These are phyloP conservation scores for zebrafish (Danio rerio) DNA, from an alignment of 2,113 vertebrate species.

Conservation along the genomic window GRCz12tu NC_133179.1:13953501-13954000, in stretches of 20 bases:
- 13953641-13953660: not conserved
- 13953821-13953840: conserved; percentile 45
- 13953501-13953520: too few species aligned
- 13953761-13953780: conserved; percentile 47
- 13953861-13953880: conserved; percentile 26
- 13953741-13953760: conserved; percentile 54
- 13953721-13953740: conserved; percentile 28
- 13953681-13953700: not conserved
- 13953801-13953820: not conserved
- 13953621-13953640: not conserved
- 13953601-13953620: not conserved
- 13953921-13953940: conserved; percentile 42
- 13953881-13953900: conserved; percentile 45
- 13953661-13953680: not conserved
- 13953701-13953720: conserved; percentile 22
- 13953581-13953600: too few species aligned
- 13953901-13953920: conserved; percentile 40
- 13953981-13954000: not conserved
- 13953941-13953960: conserved; percentile 17
- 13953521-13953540: too few species aligned
- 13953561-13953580: too few species aligned
- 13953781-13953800: conserved; percentile 46
- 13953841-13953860: conserved; percentile 55
- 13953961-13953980: conserved; percentile 41
- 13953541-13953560: too few species aligned